These are phyloP conservation scores for Istiophorus platypterus DNA, from an alignment of 2,113 vertebrate species.

Conservation along the genomic window DNA sequence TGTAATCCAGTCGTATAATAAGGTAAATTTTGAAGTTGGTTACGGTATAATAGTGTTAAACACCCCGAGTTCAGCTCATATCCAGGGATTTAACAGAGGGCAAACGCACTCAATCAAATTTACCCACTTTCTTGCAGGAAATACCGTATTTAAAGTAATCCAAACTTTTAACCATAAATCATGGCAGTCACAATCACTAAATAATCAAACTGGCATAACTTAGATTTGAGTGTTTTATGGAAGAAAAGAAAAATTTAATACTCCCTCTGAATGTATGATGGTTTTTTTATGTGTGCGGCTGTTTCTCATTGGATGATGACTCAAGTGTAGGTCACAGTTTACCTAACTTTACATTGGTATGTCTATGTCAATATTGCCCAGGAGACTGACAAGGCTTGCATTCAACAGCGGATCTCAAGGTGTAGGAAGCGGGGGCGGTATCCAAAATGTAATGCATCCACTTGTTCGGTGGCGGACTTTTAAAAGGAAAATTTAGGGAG, in stretches of 20 bases:
- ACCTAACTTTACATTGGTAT: slow-evolving; percentile 72
- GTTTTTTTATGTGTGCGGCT: slow-evolving; percentile 18
- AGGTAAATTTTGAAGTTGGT: slow-evolving; percentile 4
- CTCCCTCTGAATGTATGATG: slow-evolving; percentile 10
- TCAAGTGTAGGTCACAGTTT: slow-evolving; percentile 64
- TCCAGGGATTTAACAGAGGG: not conserved
- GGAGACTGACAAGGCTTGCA: slow-evolving; percentile 66
- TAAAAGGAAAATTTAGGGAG: not conserved
- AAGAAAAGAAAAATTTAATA: not conserved
- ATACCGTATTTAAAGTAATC: not conserved
- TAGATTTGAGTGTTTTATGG: not conserved
- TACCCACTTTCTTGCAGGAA: not conserved
- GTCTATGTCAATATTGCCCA: slow-evolving; percentile 71
- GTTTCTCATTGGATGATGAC: slow-evolving; percentile 36
- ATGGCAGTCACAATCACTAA: not conserved
- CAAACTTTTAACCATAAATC: not conserved
- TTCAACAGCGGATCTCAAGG: slow-evolving; percentile 63
- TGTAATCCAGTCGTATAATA: not conserved
- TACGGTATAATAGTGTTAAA: not conserved
- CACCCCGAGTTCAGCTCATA: slow-evolving; percentile 14
- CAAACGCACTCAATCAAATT: not conserved
- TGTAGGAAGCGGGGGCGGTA: slow-evolving; percentile 16
- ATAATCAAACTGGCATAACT: not conserved
- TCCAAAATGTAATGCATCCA: slow-evolving; percentile 54
- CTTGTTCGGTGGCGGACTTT: slow-evolving; percentile 43